Evolutionary conservation across 2,797 vertebrate species (phyloP).

Genomic region (Chelmon rostratus): DNA sequence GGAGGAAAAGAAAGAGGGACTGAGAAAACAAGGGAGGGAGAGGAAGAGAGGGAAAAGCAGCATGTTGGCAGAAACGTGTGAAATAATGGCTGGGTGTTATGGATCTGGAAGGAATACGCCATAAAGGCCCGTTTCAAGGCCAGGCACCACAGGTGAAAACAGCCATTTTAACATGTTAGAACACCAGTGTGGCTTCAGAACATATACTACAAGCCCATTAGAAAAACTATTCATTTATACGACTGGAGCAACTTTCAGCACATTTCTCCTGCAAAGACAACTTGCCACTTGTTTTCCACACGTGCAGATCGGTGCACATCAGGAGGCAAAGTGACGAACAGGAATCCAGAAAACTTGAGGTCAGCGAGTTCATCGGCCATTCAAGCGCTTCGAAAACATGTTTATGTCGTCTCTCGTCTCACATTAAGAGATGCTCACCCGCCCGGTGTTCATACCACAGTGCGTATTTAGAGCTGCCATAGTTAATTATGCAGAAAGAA

Average conservation of each 20-base stretch:
- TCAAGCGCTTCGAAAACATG: neutral
- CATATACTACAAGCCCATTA: neutral
- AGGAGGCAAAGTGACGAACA: neutral
- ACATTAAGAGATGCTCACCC: neutral
- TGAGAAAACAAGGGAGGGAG: constrained; percentile 67
- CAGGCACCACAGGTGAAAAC: constrained; percentile 38
- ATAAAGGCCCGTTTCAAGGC: constrained; percentile 17
- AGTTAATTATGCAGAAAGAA: neutral
- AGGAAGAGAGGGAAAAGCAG: constrained; percentile 49
- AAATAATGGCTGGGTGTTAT: constrained; percentile 63
- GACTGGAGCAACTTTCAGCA: neutral
- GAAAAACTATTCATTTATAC: neutral
- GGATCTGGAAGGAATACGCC: constrained; percentile 36
- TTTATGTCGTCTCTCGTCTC: neutral
- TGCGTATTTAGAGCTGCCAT: neutral
- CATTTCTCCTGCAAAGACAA: constrained; percentile 2
- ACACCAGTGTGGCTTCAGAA: neutral
- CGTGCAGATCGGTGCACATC: neutral
- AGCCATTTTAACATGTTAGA: neutral
- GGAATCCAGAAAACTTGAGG: constrained; percentile 8
- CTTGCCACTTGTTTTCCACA: neutral
- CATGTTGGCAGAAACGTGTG: constrained; percentile 59
- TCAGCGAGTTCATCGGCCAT: constrained; percentile 44
- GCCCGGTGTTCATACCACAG: no score
- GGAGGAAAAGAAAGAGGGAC: constrained; percentile 62